Evolutionary conservation across 2,797 vertebrate genomes (phyloP), one percentile per base, ranked within the genome.

Genomic region (Bradypodion ventrale): DNA sequence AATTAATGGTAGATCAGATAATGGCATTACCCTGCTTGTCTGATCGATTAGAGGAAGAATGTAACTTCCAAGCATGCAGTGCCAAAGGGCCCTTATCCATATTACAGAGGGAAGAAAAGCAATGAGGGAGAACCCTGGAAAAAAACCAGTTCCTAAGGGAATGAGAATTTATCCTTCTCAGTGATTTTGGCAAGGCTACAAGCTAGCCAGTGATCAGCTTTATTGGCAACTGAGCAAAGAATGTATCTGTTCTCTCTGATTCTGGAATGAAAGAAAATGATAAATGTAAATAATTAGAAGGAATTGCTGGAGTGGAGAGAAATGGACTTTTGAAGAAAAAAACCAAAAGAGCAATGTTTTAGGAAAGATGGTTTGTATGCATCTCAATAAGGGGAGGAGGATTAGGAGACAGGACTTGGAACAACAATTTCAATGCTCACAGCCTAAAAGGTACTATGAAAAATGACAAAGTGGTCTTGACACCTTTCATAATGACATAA

Each of bases 1-100:
- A 87, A 85, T 89, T 91, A 91, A 85, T 63, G 82, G 37, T 10
- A 73, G 82, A 85, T 87, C 85, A 89, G 90, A 86, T 84, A 83
- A 40, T 59, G 87, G 80, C 10, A 65, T 87, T 77, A 74, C 49
- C 78, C 78, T 84, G 84, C 68, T 60, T 89, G 82, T 79, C 87
- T 69, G 13, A 60, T 78, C 2, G 7, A 84, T 88, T 72, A 79
- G 80, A 83, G 63, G 63, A 81, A 27, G 73, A 74, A 60, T 75
- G 65, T 86, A 68, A 59, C 52, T 46, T 65, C 80, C 82, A 19
- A 16, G 76, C 37, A 80, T 74, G 44, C 80, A 29, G 66, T 29
- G 79, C 52, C 75, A 65, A 75, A 70, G 78, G 81, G 8, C 27
- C 69, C n/a, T 86, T 68, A 80, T 65, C 78, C 87, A 23, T 56